Conservation (phyloP, 2,797 vertebrate genomes). For the Eurystomus glaucurus region DNA sequence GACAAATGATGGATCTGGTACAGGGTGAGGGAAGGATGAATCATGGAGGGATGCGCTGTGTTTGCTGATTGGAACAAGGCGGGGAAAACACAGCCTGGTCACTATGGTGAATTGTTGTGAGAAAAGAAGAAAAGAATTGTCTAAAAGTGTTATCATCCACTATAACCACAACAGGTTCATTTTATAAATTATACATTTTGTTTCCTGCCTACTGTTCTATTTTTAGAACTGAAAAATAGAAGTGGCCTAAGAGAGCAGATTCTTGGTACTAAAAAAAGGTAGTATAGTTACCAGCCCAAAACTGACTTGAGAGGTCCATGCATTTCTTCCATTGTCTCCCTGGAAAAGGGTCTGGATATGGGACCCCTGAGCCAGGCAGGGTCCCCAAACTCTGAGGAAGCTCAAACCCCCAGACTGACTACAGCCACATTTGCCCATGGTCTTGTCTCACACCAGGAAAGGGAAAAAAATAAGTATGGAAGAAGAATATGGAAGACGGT, state of each 20-base stretch:
- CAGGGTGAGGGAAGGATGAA: not conserved
- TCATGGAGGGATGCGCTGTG: not conserved
- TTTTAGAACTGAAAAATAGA: not conserved
- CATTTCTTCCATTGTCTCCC: not conserved
- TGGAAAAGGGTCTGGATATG: not conserved
- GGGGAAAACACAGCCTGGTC: not conserved
- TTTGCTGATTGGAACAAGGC: not conserved
- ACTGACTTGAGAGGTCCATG: fast-evolving
- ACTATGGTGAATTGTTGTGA: not conserved
- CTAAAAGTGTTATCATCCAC: not conserved
- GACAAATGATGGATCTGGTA: not conserved
- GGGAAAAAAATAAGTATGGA: not conserved
- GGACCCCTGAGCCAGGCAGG: not conserved
- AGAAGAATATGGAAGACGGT: fast-evolving
- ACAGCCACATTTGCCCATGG: fast-evolving
- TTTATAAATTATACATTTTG: not conserved
- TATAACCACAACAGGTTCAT: not conserved
- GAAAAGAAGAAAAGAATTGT: not conserved
- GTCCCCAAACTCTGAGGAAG: not conserved
- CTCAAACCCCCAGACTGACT: not conserved
- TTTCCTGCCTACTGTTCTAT: not conserved
- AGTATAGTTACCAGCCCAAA: not conserved
- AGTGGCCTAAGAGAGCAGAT: not conserved
- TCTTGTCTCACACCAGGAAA: not conserved
- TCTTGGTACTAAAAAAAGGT: fast-evolving